A percentile compares a stretch with the other conserved stretches of the same genome.
Evolutionary conservation across 2,113 vertebrate genomes (phyloP).

Genomic region (Ciconia boyciana): DNA sequence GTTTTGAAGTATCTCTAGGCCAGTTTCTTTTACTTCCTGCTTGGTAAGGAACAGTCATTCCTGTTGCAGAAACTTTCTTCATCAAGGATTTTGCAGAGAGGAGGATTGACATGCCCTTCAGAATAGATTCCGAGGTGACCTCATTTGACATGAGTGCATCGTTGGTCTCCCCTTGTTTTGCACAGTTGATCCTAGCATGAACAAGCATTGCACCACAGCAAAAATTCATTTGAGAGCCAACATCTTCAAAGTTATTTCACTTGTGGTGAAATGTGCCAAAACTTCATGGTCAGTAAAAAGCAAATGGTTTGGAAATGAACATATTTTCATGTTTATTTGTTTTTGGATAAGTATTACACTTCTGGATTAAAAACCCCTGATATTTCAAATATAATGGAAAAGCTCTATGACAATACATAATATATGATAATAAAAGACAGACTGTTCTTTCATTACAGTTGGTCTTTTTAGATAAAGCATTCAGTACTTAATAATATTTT

Average conservation of each 20-base stretch:
- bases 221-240: not conserved
- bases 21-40: not conserved
- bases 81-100: not conserved
- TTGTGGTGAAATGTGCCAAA: not conserved
- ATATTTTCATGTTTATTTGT: constrained; percentile 1
- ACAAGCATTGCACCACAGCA: not conserved
- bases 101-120: not conserved
- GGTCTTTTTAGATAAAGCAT: not conserved
- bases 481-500: not conserved
- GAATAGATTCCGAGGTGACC: not conserved
- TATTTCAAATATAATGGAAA: not conserved
- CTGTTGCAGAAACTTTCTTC: not conserved
- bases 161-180: not conserved
- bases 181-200: not conserved
- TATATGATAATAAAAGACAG: not conserved
- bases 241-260: not conserved
- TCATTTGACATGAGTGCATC: not conserved
- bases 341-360: not conserved
- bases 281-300: constrained; percentile 24
- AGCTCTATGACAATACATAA: not conserved
- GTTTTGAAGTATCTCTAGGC: not conserved
- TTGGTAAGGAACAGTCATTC: not conserved
- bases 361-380: not conserved
- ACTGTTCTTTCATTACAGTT: not conserved
- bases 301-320: constrained; percentile 9